Conservation (phyloP, 2,888 invertebrate genomes). For the Ramazzottius varieornatus region DNA sequence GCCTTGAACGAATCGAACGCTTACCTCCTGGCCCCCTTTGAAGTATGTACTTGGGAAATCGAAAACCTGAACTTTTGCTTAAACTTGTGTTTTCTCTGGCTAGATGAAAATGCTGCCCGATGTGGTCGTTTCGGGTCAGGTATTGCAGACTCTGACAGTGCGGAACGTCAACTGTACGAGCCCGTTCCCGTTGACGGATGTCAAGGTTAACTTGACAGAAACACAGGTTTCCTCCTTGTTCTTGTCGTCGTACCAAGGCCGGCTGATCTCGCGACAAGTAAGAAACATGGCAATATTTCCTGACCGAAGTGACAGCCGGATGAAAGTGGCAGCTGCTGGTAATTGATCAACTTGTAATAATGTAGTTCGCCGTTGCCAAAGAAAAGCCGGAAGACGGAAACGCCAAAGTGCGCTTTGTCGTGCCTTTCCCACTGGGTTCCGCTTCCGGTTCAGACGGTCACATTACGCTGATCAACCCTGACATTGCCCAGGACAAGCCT, state of each 20-base stretch:
- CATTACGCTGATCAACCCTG: neutral
- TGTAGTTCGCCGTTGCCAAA: neutral
- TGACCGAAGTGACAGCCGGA: no score
- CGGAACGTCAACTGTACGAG: neutral
- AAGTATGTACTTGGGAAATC: neutral
- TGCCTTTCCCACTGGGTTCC: neutral
- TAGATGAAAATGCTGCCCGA: neutral
- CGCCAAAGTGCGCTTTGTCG: neutral
- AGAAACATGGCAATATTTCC: no score
- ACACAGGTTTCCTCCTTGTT: neutral
- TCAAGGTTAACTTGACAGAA: neutral
- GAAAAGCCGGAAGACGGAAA: neutral
- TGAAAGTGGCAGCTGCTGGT: no score
- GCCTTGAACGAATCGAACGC: neutral
- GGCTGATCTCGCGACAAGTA: no score
- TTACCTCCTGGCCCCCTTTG: neutral
- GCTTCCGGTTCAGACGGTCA: neutral
- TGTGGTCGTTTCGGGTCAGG: neutral
- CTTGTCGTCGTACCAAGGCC: no score
- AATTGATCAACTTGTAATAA: no score
- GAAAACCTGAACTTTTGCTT: no score
- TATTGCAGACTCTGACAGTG: neutral
- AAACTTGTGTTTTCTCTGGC: no score
- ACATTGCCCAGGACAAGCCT: neutral
- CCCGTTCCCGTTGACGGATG: neutral